phyloP scores from a whole-genome alignment of 2,888 invertebrate genomes.

The Cantharis rufa region DNA sequence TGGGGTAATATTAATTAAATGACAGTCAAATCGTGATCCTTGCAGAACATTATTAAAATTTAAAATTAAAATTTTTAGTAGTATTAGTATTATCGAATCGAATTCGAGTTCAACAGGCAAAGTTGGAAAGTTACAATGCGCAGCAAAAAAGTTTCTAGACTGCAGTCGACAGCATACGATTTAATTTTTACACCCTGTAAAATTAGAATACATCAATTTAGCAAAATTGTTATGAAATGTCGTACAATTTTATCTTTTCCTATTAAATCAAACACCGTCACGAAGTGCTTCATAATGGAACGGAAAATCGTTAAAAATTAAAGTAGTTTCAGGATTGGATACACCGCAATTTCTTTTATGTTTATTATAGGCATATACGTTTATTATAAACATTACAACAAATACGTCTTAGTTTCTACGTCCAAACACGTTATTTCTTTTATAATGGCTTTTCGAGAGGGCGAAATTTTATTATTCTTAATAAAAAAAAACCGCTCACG shows the following conservation, averaged over 20 bases:
- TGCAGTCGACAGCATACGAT: neutral
- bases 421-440: slow-evolving; percentile 11
- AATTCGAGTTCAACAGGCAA: neutral
- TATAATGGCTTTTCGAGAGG: slow-evolving; percentile 12
- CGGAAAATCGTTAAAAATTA: slow-evolving; percentile 38
- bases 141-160: neutral
- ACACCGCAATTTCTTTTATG: slow-evolving; percentile 32
- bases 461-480: slow-evolving; percentile 16
- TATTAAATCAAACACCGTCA: slow-evolving; percentile 32
- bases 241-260: slow-evolving; percentile 32
- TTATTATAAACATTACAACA: slow-evolving; percentile 37
- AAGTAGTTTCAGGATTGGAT: slow-evolving; percentile 35
- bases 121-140: neutral
- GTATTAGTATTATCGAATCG: neutral
- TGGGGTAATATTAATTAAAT: neutral
- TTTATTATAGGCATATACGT: slow-evolving; percentile 38
- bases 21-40: neutral
- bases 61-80: neutral
- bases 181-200: neutral
- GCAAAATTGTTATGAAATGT: slow-evolving; percentile 22
- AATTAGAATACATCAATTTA: slow-evolving; percentile 12
- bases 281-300: slow-evolving; percentile 33
- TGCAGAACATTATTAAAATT: neutral
- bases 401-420: slow-evolving; percentile 24
- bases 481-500: neutral